phyloP scores from a whole-genome alignment of 2,797 vertebrate species.

The Liparis tanakae region DNA sequence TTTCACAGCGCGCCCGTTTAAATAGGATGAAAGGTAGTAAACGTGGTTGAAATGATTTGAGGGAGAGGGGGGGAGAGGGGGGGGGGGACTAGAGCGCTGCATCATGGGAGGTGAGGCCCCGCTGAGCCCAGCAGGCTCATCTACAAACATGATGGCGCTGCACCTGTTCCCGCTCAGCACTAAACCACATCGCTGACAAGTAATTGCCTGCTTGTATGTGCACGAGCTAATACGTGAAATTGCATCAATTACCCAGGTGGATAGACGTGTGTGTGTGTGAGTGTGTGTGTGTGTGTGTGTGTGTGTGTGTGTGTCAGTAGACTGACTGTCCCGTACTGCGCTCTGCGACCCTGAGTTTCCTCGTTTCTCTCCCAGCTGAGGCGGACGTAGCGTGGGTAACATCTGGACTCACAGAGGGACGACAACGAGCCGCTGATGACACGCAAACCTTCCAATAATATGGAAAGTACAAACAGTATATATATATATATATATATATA shows the following conservation, averaged over 20 bases:
- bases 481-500: too few species aligned
- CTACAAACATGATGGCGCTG: constrained; percentile 36
- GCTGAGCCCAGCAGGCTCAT: constrained; percentile 43
- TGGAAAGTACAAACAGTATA: too few species aligned
- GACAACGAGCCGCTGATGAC: neutral
- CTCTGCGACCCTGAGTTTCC: constrained; percentile 23
- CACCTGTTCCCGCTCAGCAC: constrained; percentile 60
- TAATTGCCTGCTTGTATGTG: constrained; percentile 41
- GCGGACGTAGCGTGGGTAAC: neutral
- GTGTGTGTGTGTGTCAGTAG: neutral
- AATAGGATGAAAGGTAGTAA: constrained; percentile 2
- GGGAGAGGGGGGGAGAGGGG: neutral
- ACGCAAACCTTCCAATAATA: neutral
- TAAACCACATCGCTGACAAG: constrained; percentile 30
- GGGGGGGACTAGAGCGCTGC: neutral
- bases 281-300: neutral
- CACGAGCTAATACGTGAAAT: constrained; percentile 33
- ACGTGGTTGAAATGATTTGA: constrained; percentile 11
- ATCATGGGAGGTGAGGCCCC: constrained; percentile 28
- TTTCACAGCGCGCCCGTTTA: neutral
- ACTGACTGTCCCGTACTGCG: neutral
- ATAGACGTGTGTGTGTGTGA: neutral
- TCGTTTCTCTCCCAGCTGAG: constrained; percentile 19
- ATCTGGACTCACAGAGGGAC: constrained; percentile 12
- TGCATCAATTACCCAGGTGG: constrained; percentile 38